A percentile compares a stretch with the other conserved stretches of the same genome.
These are phyloP conservation scores for Tuberolachnus salignus DNA, from an alignment of 2,888 invertebrate species.

Conservation along the genomic window DNA sequence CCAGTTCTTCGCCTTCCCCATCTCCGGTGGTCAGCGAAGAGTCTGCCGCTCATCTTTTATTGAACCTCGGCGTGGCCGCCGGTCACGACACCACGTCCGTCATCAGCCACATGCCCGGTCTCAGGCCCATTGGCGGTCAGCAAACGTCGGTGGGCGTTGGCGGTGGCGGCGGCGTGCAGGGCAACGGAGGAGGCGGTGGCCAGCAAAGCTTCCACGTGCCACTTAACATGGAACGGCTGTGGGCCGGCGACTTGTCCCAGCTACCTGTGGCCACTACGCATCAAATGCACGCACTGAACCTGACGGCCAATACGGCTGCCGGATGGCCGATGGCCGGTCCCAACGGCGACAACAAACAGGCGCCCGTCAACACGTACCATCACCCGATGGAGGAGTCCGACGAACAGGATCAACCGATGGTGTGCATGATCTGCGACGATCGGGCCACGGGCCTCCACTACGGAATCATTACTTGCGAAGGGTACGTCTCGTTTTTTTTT, in stretches of 20 bases:
- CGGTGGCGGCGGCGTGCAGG: constrained; percentile 65
- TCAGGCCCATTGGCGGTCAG: constrained; percentile 59
- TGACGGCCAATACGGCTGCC: constrained; percentile 62
- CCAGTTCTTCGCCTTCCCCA: constrained; percentile 65
- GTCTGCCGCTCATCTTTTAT: constrained; percentile 67
- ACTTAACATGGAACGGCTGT: constrained; percentile 87
- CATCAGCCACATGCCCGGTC: constrained; percentile 59
- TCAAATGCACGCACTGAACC: constrained; percentile 78
- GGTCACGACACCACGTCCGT: constrained; percentile 42
- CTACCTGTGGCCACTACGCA: constrained; percentile 74
- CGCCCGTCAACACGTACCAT: constrained; percentile 58
- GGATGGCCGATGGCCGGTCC: constrained; percentile 60
- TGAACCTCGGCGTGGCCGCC: constrained; percentile 61
- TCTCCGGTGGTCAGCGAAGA: constrained; percentile 65
- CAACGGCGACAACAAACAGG: constrained; percentile 62
- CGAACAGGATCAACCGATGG: constrained; percentile 92
- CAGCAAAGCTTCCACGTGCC: constrained; percentile 66
- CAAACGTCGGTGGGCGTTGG: constrained; percentile 59
- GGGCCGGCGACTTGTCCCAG: constrained; percentile 88
- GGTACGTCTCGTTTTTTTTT: constrained; percentile 67
- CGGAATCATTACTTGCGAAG: constrained; percentile 98
- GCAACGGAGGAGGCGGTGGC: constrained; percentile 67
- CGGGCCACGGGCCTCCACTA: constrained; percentile 97
- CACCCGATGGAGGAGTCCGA: constrained; percentile 63
- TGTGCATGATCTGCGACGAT: constrained; percentile 98